Evolutionary conservation across 1,140 invertebrate genomes (phyloP).

Genomic region (Drosophila jambulina): DNA sequence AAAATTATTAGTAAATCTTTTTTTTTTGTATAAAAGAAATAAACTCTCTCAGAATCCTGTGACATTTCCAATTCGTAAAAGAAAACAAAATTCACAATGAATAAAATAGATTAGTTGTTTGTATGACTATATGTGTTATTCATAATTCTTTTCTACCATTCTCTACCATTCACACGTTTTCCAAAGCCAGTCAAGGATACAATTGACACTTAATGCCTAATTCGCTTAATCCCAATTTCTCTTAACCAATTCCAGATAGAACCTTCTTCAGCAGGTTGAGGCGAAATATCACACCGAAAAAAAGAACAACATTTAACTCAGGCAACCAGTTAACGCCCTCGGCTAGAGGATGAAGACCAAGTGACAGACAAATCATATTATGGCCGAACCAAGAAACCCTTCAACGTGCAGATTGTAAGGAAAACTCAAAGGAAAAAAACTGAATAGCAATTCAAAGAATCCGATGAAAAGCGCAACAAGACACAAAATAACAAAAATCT

Average conservation of each 20-base stretch:
- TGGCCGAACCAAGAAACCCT: constrained; percentile 50
- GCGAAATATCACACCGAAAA: constrained; percentile 13
- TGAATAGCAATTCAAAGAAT: constrained; percentile 61
- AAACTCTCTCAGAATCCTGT: background rate
- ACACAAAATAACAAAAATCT: constrained; percentile 56
- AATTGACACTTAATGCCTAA: constrained; percentile 45
- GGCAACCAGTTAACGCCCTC: constrained; percentile 42
- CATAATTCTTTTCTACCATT: background rate
- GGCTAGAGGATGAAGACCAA: constrained; percentile 8
- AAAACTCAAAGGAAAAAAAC: constrained; percentile 35
- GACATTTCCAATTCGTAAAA: background rate
- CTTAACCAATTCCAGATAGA: constrained; percentile 11
- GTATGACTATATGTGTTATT: background rate
- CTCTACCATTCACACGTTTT: background rate
- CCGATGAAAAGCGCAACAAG: constrained; percentile 74
- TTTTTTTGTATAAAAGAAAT: no score
- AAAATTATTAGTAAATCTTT: background rate
- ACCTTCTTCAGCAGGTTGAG: constrained; percentile 17
- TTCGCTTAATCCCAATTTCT: constrained; percentile 25
- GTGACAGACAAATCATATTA: constrained; percentile 56
- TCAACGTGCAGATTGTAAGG: constrained; percentile 55
- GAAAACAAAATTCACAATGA: background rate
- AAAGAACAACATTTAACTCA: constrained; percentile 20
- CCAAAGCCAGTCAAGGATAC: constrained; percentile 15
- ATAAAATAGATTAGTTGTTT: constrained; percentile 2